Percentiles rank a stretch among this genome's conserved stretches.
Evolutionary conservation across 2,797 vertebrate species (phyloP).

Genomic region (Valencia hispanica): DNA sequence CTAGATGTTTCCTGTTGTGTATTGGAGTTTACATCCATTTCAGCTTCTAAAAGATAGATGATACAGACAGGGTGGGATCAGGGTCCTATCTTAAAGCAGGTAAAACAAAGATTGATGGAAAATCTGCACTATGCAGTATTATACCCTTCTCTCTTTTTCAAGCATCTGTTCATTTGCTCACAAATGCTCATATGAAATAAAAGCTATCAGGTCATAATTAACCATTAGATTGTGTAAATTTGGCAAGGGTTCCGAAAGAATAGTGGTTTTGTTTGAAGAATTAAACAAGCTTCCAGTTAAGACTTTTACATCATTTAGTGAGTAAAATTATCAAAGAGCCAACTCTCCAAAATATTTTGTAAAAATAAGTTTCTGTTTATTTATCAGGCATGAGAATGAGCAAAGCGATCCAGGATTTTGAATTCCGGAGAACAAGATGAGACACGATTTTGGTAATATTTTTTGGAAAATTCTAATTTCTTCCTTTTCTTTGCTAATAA

Average conservation of each 20-base stretch:
- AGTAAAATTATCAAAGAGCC: conserved; percentile 15
- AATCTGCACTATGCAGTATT: conserved; percentile 52
- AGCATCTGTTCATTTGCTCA: conserved; percentile 39
- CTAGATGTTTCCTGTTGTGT: conserved; percentile 51
- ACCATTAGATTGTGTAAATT: background rate
- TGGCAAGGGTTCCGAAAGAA: conserved; percentile 6
- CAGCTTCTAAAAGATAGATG: conserved; percentile 28
- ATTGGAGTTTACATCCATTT: conserved; percentile 56
- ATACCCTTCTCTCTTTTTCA: conserved; percentile 36
- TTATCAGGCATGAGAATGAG: background rate
- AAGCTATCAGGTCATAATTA: conserved; percentile 26
- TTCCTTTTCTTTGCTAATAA: background rate
- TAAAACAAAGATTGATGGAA: conserved; percentile 37
- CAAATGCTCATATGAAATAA: conserved; percentile 30
- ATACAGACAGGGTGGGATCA: conserved; percentile 12
- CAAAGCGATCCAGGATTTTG: background rate
- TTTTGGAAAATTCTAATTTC: background rate
- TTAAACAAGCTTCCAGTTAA: background rate
- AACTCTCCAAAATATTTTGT: conserved; percentile 24
- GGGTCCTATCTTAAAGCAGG: conserved; percentile 13
- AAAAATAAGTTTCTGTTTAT: background rate
- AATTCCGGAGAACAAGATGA: background rate
- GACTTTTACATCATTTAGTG: conserved; percentile 10
- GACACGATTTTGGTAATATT: background rate
- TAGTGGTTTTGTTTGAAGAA: conserved; percentile 12